Conservation (phyloP, 1,140 invertebrate species). For the Camponotus pennsylvanicus region DNA sequence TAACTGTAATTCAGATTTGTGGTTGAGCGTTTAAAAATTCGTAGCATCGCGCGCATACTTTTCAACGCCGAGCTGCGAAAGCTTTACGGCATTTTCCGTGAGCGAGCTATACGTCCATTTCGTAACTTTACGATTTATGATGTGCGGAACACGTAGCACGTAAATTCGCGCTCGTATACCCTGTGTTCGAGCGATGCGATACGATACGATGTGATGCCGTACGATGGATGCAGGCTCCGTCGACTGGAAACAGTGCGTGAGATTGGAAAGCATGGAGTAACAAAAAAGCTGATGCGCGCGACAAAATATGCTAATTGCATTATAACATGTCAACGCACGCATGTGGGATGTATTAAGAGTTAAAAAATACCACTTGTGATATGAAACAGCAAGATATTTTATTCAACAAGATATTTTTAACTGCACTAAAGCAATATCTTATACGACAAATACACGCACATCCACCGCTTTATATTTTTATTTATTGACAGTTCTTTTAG, state of each 20-base stretch:
- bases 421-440: neutral
- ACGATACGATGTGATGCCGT: neutral
- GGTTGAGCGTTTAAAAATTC: constrained; percentile 3
- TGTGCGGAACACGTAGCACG: constrained; percentile 53
- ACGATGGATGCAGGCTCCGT: neutral
- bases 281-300: neutral
- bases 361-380: constrained; percentile 31
- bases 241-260: constrained; percentile 63
- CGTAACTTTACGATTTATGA: constrained; percentile 67
- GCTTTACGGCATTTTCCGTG: constrained; percentile 29
- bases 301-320: constrained; percentile 44
- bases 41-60: constrained; percentile 14
- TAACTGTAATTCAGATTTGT: constrained; percentile 34
- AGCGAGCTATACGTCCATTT: constrained; percentile 28
- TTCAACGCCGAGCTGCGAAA: constrained; percentile 2
- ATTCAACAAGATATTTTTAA: constrained; percentile 22
- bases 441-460: neutral
- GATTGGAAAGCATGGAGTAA: constrained; percentile 37
- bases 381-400: neutral
- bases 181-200: constrained; percentile 32
- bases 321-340: constrained; percentile 5
- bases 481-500: constrained; percentile 11
- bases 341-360: neutral
- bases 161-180: constrained; percentile 60
- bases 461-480: neutral